phyloP scores from a whole-genome alignment of 2,113 vertebrate species.

The human region DNA sequence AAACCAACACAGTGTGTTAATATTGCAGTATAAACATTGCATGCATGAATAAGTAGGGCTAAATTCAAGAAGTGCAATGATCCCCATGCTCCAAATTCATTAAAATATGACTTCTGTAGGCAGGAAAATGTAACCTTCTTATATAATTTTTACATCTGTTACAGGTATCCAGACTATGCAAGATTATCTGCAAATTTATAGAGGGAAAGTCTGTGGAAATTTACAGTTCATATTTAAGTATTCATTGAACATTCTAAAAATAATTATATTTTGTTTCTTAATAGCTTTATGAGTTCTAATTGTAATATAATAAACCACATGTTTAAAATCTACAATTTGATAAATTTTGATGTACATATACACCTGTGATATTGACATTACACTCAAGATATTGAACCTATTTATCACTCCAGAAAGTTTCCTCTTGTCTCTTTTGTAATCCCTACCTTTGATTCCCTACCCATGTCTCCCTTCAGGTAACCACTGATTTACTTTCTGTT shows the following conservation, averaged over 20 bases:
- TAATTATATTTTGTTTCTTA: neutral
- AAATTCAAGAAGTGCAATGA: constrained; percentile 33
- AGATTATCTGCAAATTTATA: constrained; percentile 26
- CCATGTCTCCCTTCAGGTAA: neutral
- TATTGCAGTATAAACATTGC: constrained; percentile 4
- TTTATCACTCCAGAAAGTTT: neutral
- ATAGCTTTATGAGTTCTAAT: neutral
- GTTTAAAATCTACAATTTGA: constrained; percentile 4
- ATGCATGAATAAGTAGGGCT: constrained; percentile 29
- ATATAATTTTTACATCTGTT: neutral
- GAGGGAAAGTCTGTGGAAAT: neutral
- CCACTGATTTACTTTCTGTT: neutral
- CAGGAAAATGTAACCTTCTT: neutral
- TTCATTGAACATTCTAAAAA: constrained; percentile 23
- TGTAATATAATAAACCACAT: neutral
- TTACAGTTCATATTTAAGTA: neutral
- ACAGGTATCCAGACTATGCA: neutral
- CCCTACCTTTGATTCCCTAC: neutral
- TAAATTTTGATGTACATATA: neutral
- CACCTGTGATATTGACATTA: neutral
- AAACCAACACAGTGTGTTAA: constrained; percentile 38
- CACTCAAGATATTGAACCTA: neutral
- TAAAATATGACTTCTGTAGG: neutral
- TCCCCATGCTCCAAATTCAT: constrained; percentile 9
- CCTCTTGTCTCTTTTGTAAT: neutral